phyloP scores from a whole-genome alignment of 2,797 vertebrate species.

The Macroramphosus scolopax region DNA sequence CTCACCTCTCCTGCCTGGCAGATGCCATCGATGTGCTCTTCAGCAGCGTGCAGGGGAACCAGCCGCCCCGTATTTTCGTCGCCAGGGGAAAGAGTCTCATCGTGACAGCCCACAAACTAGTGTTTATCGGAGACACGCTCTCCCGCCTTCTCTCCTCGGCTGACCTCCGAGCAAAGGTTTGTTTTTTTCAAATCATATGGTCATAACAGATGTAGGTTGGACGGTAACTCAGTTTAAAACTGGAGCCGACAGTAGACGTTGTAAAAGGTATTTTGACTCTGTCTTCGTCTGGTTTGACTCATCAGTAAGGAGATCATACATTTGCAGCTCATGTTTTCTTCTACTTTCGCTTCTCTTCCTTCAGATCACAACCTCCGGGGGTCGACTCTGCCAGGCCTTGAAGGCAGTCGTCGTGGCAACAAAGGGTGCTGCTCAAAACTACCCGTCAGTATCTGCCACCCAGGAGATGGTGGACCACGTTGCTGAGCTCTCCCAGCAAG shows the following conservation, averaged over 20 bases:
- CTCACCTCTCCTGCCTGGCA: constrained; percentile 84
- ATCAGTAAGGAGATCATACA: too few species aligned
- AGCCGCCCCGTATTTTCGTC: constrained; percentile 86
- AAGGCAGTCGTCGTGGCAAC: constrained; percentile 87
- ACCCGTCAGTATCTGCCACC: constrained; percentile 83
- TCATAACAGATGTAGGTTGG: not conserved
- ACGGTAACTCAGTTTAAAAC: too few species aligned
- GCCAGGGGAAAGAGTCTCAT: constrained; percentile 87
- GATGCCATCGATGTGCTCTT: constrained; percentile 85
- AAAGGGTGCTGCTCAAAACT: constrained; percentile 87
- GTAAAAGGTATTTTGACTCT: too few species aligned
- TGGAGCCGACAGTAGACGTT: too few species aligned
- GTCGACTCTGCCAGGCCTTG: constrained; percentile 85
- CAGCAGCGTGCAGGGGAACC: constrained; percentile 83
- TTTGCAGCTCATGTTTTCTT: constrained; percentile 10
- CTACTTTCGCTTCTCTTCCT: constrained; percentile 4
- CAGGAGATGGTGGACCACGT: constrained; percentile 88
- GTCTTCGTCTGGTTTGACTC: too few species aligned
- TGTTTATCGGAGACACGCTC: constrained; percentile 91
- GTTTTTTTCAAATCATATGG: not conserved
- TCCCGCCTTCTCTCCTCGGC: constrained; percentile 84
- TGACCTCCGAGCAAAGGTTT: constrained; percentile 82
- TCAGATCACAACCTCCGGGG: constrained; percentile 83
- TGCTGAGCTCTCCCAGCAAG: constrained; percentile 85
- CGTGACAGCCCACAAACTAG: constrained; percentile 89